Conservation (phyloP, 2,797 vertebrate species). For the Linurgus olivaceus region DNA sequence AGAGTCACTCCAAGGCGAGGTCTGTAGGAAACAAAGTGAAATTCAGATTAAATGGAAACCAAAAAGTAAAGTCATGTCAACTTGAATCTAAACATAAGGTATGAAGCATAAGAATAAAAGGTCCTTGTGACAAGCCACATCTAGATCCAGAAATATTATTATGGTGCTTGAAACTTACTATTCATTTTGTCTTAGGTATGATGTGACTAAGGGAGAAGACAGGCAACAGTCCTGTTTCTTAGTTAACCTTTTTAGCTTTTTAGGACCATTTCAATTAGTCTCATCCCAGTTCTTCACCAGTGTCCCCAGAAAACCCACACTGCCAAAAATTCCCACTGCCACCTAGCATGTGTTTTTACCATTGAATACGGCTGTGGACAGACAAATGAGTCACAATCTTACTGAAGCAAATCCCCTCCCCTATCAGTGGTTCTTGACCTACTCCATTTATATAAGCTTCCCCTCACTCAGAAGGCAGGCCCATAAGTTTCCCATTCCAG, state of each 20-base stretch:
- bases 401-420: not conserved
- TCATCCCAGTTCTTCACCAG: not conserved
- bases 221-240: not conserved
- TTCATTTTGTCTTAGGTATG: not conserved
- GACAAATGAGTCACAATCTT: not conserved
- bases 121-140: not conserved
- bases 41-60: not conserved
- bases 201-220: not conserved
- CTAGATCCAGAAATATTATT: not conserved
- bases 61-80: not conserved
- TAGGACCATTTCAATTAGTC: not conserved
- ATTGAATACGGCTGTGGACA: not conserved
- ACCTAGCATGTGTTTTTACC: not conserved
- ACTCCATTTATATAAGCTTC: not conserved
- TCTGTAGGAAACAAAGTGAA: slow-evolving; percentile 71
- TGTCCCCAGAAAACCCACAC: not conserved
- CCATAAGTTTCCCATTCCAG: not conserved
- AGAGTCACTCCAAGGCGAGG: slow-evolving; percentile 91
- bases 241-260: not conserved
- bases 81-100: not conserved
- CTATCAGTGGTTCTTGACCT: not conserved
- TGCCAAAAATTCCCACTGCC: not conserved
- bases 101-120: not conserved
- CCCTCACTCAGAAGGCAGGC: not conserved
- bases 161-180: not conserved